Percentiles rank a stretch among this genome's conserved stretches.
These are phyloP conservation scores for Tinea pellionella DNA, from an alignment of 2,888 invertebrate genomes.

Conservation along the genomic window DNA sequence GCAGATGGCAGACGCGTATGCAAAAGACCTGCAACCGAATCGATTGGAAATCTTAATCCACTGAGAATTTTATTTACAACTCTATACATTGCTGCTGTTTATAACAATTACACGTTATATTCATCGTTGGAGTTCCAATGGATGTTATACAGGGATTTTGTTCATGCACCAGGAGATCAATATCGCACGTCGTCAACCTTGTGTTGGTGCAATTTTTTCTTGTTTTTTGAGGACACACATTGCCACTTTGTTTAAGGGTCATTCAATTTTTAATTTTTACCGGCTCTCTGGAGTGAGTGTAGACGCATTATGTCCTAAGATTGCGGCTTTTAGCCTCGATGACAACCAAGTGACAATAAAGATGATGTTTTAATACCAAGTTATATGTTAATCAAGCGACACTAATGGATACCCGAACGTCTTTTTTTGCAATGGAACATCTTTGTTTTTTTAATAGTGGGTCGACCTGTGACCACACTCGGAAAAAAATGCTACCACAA, in stretches of 20 bases:
- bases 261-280: conserved; percentile 33
- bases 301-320: conserved; percentile 14
- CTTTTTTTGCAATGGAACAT: no score
- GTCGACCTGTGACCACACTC: no score
- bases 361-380: conserved; percentile 10
- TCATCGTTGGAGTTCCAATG: background rate
- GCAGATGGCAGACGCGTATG: conserved; percentile 14
- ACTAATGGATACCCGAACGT: no score
- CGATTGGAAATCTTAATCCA: background rate
- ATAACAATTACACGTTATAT: background rate
- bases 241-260: conserved; percentile 45
- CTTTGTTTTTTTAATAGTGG: no score
- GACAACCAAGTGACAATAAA: conserved; percentile 13
- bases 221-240: conserved; percentile 42
- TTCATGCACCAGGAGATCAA: conserved; percentile 1
- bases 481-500: no score
- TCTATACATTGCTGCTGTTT: background rate
- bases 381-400: background rate
- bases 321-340: conserved; percentile 14
- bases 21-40: conserved; percentile 5
- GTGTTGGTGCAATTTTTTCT: conserved; percentile 33
- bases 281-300: conserved; percentile 14
- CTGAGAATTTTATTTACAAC: background rate
- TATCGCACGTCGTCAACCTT: conserved; percentile 37
- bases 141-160: background rate